Evolutionary conservation across 2,797 vertebrate species (phyloP), one percentile per base, ranked within the genome.

Genomic region (Moxostoma hubbsi): DNA sequence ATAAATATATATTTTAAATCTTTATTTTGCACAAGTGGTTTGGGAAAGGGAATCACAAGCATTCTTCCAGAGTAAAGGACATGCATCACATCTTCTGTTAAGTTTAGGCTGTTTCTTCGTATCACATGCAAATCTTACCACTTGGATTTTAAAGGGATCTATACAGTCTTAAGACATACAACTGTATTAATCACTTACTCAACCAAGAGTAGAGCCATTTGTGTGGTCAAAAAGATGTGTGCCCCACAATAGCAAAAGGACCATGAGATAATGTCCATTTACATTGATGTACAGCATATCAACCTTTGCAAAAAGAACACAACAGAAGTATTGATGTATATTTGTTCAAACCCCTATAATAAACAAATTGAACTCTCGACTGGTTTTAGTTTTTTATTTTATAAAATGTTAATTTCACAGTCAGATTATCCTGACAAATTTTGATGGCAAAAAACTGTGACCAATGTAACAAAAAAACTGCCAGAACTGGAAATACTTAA

Each of bases 1-100:
- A 92, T 93, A 93, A 36, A 36, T 36, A 92, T 94, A 93, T 94
- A 94, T 95, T 94, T 94, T 94, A 92, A 90, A 92, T 93, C 92
- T 92, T 91, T 71, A 66, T 45, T 73, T 76, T 72, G 47, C 50
- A 73, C 61, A 75, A 75, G 91, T 90, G 92, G 90, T 87, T 91
- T 87, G 89, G 84, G 88, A 90, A 87, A 89, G 87, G 84, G 81
- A 65, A 87, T 89, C 85, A 88, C 88, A 91, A 90, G 82, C 88
- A 88, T 89, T 88, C 86, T 86, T 91, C 83, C 75, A 65, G 55
- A 50, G 15, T 75, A 6, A 70, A 85, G 87, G 87, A 91, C 85
- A 89, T 82, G 87, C 91, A 84, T 82, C 71, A 67, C 4, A 36
- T 61, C 90, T 92, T 89, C 89, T 88, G 85, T 86, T 82, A 87